Conservation (phyloP, 2,113 vertebrate genomes). For the Psittacara wagleri region DNA sequence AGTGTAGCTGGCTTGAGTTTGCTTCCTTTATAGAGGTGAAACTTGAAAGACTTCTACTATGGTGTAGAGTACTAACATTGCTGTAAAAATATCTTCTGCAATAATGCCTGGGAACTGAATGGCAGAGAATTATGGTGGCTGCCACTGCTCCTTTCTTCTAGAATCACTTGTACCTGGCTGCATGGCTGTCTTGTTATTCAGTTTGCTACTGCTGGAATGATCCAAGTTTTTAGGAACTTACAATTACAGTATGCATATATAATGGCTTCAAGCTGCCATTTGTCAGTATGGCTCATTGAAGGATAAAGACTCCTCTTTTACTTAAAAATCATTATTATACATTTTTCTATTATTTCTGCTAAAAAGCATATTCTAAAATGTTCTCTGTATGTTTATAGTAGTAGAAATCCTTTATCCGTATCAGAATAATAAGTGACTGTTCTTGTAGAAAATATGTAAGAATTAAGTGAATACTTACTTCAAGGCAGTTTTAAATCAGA, state of each 20-base stretch:
- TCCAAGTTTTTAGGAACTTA: background rate
- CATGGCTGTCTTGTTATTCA: background rate
- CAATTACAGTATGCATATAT: background rate
- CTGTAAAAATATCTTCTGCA: background rate
- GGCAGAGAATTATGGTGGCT: background rate
- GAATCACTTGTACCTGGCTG: background rate
- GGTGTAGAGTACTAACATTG: background rate
- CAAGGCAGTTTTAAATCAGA: background rate
- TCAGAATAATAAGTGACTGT: background rate
- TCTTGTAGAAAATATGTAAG: background rate
- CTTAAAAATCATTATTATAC: background rate
- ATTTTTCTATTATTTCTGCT: background rate
- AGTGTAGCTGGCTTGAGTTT: background rate
- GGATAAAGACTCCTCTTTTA: conserved; percentile 14
- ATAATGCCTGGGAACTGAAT: background rate
- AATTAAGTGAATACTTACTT: background rate
- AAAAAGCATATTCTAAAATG: background rate
- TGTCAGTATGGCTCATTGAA: background rate
- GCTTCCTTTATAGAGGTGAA: background rate
- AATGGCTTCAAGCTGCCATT: background rate
- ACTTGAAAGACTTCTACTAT: background rate
- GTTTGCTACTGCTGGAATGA: background rate
- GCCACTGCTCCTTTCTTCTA: background rate
- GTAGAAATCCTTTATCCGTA: background rate
- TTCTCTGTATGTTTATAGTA: background rate